Evolutionary conservation across 2,888 invertebrate species (phyloP).

Genomic region (Habroteleia sp.): DNA sequence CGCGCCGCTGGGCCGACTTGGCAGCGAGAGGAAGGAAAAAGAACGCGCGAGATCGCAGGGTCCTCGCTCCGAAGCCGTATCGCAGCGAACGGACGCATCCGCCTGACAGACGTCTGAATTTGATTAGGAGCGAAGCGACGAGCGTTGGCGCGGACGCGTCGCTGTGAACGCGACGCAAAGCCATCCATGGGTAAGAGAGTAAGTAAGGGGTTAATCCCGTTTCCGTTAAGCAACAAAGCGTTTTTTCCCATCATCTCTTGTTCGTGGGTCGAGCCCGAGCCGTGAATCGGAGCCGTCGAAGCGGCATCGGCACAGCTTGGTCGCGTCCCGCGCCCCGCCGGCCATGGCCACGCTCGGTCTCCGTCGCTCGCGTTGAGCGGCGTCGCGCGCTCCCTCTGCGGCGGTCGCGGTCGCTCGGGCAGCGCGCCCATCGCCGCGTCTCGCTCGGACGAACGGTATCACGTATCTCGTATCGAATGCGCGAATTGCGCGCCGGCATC

Average conservation of each 20-base stretch:
- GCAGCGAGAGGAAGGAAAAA: too few relatives aligned
- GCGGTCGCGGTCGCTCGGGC: neutral
- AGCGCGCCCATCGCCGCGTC: conserved; percentile 1
- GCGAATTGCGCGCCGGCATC: conserved; percentile 52
- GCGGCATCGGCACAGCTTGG: conserved; percentile 25
- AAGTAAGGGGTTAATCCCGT: conserved; percentile 59
- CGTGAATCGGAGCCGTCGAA: conserved; percentile 41
- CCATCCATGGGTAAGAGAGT: conserved; percentile 29
- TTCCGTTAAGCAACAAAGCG: conserved; percentile 62
- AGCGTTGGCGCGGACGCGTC: too few relatives aligned
- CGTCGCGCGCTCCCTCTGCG: neutral
- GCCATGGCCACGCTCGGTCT: neutral
- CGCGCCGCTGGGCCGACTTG: too few relatives aligned
- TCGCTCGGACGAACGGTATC: conserved; percentile 48
- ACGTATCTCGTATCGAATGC: conserved; percentile 63
- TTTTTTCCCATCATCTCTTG: conserved; percentile 54
- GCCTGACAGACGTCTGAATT: too few relatives aligned
- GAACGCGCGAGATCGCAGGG: too few relatives aligned
- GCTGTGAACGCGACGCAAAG: too few relatives aligned
- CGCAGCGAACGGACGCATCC: too few relatives aligned
- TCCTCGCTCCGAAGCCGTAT: too few relatives aligned
- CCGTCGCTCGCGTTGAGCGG: neutral
- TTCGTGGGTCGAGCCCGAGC: conserved; percentile 43
- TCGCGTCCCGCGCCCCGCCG: neutral
- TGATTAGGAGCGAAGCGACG: too few relatives aligned